Evolutionary conservation across 53 echinoderm and acorn worm species (phyloP).

Genomic region (Patiria pectinifera): DNA sequence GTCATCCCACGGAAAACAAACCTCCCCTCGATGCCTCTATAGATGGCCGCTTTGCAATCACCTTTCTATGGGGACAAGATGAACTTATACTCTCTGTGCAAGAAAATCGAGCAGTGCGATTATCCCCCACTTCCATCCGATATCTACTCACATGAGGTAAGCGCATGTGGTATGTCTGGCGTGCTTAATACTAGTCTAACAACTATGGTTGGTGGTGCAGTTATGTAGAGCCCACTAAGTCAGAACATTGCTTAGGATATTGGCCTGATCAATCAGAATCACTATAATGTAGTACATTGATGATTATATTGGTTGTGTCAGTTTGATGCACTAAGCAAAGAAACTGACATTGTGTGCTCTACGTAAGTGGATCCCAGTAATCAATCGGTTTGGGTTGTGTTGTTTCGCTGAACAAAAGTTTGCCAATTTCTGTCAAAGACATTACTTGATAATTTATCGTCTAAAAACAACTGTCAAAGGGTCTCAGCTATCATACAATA

Average conservation of each 20-base stretch:
- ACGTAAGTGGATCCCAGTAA: background rate
- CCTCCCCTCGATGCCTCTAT: constrained; percentile 41
- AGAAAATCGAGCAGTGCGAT: constrained; percentile 99
- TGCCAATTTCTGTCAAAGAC: background rate
- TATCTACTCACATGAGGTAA: constrained; percentile 93
- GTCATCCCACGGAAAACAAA: background rate
- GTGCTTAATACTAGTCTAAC: constrained; percentile 22
- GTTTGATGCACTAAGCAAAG: constrained; percentile 9
- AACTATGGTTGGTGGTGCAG: background rate
- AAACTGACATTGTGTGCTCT: background rate
- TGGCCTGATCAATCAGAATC: background rate
- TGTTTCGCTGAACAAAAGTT: constrained; percentile 11
- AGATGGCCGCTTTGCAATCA: constrained; percentile 99
- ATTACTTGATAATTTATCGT: background rate
- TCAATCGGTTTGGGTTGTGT: background rate
- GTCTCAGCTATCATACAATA: background rate
- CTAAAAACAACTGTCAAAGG: background rate
- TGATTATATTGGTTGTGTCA: background rate
- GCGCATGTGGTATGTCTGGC: constrained; percentile 54
- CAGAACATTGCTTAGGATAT: background rate
- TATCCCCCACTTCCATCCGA: constrained; percentile 98
- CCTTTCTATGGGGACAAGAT: constrained; percentile 99
- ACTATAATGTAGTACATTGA: background rate
- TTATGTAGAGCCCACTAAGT: background rate
- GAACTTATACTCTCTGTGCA: constrained; percentile 99